Percentiles rank a stretch among this genome's conserved stretches.
Evolutionary conservation across 2,797 vertebrate species (phyloP).

Genomic region (Gambusia yucatana): DNA sequence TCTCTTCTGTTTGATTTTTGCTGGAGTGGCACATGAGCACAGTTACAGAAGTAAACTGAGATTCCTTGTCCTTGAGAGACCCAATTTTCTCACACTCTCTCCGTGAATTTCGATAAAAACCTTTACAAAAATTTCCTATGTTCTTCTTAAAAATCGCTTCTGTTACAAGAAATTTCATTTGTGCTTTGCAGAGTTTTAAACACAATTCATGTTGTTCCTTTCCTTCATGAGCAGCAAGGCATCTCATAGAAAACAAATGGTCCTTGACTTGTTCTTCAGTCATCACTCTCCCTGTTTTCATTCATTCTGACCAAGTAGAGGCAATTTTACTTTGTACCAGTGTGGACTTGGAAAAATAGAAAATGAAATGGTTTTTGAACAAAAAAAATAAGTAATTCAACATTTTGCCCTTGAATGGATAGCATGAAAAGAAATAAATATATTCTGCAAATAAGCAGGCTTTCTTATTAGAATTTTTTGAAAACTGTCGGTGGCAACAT

Average conservation of each 20-base stretch:
- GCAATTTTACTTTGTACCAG: not conserved
- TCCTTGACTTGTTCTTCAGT: not conserved
- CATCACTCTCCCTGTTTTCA: not conserved
- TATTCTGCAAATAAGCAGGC: not conserved
- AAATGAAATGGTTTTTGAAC: not conserved
- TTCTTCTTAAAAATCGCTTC: constrained; percentile 29
- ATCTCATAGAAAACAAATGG: not conserved
- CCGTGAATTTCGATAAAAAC: constrained; percentile 50
- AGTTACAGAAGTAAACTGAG: constrained; percentile 49
- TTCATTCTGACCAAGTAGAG: not conserved
- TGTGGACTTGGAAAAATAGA: not conserved
- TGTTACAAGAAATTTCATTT: constrained; percentile 35
- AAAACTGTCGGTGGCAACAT: not conserved
- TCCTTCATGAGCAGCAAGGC: constrained; percentile 5
- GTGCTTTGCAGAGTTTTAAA: constrained; percentile 17
- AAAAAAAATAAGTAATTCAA: not conserved
- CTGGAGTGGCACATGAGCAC: constrained; percentile 46
- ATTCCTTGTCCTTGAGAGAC: constrained; percentile 71
- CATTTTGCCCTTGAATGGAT: not conserved
- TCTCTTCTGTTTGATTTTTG: constrained; percentile 66
- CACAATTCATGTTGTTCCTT: constrained; percentile 31
- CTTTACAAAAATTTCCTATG: constrained; percentile 41
- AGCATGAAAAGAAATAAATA: not conserved
- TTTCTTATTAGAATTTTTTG: not conserved
- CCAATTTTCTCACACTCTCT: constrained; percentile 59